These are phyloP conservation scores for Furnarius figulus DNA, from an alignment of 2,113 vertebrate species.

Conservation along the genomic window DNA sequence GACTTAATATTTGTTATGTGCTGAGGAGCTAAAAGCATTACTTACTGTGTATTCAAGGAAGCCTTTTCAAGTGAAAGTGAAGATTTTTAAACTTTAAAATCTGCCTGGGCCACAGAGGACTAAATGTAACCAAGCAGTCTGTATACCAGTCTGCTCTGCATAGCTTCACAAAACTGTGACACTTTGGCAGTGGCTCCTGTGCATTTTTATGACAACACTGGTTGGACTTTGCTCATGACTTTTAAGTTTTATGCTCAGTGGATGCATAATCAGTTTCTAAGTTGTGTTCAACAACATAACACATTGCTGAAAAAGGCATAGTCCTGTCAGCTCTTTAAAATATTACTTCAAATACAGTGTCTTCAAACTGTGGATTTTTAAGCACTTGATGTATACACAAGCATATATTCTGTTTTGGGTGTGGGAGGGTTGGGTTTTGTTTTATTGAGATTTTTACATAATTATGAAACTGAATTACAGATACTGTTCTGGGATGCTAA, in stretches of 20 bases:
- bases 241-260: not conserved
- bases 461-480: not conserved
- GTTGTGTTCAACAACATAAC: not conserved
- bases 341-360: not conserved
- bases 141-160: not conserved
- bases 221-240: not conserved
- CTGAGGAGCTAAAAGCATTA: constrained; percentile 41
- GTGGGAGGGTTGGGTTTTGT: not conserved
- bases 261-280: not conserved
- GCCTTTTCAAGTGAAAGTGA: constrained; percentile 39
- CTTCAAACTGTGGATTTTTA: not conserved
- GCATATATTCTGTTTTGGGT: not conserved
- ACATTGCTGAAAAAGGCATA: not conserved
- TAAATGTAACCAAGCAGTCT: not conserved
- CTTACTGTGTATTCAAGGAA: not conserved
- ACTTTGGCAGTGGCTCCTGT: not conserved
- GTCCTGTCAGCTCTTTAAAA: not conserved
- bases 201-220: not conserved
- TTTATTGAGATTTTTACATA: not conserved
- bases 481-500: not conserved
- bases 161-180: not conserved
- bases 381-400: not conserved
- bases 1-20: not conserved
- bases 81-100: constrained; percentile 59
- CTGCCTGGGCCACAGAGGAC: not conserved